Evolutionary conservation across 2,113 vertebrate species (phyloP), one percentile per base, ranked within the genome.

Genomic region (Clarias magur): DNA sequence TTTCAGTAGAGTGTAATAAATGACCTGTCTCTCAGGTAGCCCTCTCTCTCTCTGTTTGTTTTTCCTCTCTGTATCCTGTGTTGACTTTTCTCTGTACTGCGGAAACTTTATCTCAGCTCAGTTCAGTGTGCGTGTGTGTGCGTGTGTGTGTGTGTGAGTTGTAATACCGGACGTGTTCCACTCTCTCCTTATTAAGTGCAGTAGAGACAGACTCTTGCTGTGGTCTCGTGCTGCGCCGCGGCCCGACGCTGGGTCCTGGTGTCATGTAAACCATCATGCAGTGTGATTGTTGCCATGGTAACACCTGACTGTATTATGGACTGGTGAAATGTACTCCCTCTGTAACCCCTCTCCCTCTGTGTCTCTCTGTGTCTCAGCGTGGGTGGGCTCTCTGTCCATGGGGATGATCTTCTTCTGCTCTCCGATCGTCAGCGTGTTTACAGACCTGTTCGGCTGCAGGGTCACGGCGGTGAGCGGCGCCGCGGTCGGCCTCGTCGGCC

Each of bases 331-430:
- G 25, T n/a, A 6, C 25, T 9, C 10, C 30, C 27, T 38, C 57
- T 59, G 30, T 72, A 7, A 54, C 25, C 53, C 83, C 48, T 62
- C 42, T 34, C 82, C 56, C 96, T 56, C 90, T 96, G 27, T n/a
- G n/a, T n/a, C n/a, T 95, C 95, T 80, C n/a, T 68, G 72, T 68
- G 82, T 42, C 38, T 92, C 95, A 99, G 98, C 98, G 0, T 98
- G 96, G 97, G 98, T 99, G 82, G 95, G 94, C 89, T 99, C 98
- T 57, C 94, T 99, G 59, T 97, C 96, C 56, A 99, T 99, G 97
- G 98, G 98, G 3, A 98, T 99, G 97, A 97, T 99, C 91, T 99
- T 99, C 95, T 97, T 99, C 94, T 99, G 97, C 91, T 99, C 98
- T 70, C 98, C 98, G 3, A 96, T 99, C 76, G 98, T 97, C 94